Base-by-base conservation (phyloP, 2,888 invertebrate genomes). In the Liopterus haemorrhoidalis region DNA sequence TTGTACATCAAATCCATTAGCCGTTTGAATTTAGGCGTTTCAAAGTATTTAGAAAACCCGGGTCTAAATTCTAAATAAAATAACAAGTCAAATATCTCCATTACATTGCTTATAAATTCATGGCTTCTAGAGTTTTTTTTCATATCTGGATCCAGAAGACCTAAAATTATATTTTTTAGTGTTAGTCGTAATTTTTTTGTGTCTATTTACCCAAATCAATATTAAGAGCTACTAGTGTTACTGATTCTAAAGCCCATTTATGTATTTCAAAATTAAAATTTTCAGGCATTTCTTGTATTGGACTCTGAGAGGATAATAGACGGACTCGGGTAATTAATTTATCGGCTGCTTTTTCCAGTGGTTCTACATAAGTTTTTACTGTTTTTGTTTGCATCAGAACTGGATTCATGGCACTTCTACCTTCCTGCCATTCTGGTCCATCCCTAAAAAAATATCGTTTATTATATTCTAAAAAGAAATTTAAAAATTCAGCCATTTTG, bases 231-330 rank as follows among this genome's bases (percentile, higher is more conserved):
- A n/a, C n/a, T n/a, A n/a, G n/a, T n/a, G n/a, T n/a, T n/a, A 27
- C 66, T 0, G 74, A 77, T 65, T 82, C 82, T 40, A 82, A 61
- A 2, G 78, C 71, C 78, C 79, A 82, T 59, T 75, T 78, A 25
- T 71, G 72, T 15, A 79, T 60, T 64, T 79, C 76, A 14, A 68
- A 61, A 21, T 65, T 59, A 36, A 81, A 74, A 55, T 78, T 51
- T 1, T 38, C 50, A 1, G 62, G 60, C 59, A 61, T 59, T 54
- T 61, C 57, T 19, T 49, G 33, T 14, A 46, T 33, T 27, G 51
- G 43, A 27, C 51, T 49, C 16, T 49, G 33, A 33, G 49, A 31
- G 1, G 54, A 16, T 16, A 57, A 52, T 28, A 48, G 40, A 36
- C 48, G 41, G 8, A 60, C 57, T 28, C 53, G 54, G n/a, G 55